A percentile compares a stretch with the other conserved stretches of the same genome.
Evolutionary conservation across 2,888 invertebrate species (phyloP).

Genomic region (Alcis repandata): DNA sequence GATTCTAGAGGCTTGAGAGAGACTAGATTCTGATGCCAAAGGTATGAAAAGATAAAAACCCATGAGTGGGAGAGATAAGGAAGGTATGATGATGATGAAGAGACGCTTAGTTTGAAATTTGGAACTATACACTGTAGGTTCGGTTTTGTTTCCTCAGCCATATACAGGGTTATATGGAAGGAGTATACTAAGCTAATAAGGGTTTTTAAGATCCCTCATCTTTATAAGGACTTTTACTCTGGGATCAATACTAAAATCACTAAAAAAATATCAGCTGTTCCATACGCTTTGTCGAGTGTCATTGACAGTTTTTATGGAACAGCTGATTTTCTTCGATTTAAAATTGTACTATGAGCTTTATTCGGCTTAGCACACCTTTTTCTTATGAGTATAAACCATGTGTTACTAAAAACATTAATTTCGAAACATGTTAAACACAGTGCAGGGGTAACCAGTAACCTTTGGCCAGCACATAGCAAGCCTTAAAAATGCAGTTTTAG

Average conservation of each 20-base stretch:
- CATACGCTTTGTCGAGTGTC: too few relatives aligned
- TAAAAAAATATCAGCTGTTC: too few relatives aligned
- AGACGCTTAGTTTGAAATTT: background rate
- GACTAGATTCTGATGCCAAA: background rate
- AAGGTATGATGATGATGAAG: background rate
- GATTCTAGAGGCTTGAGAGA: background rate
- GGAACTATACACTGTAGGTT: background rate
- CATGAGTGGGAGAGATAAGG: background rate
- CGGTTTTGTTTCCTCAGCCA: background rate
- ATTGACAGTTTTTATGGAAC: too few relatives aligned
- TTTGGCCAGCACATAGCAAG: constrained; percentile 14
- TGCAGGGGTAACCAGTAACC: constrained; percentile 13
- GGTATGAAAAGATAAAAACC: background rate
- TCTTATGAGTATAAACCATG: too few relatives aligned
- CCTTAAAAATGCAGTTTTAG: constrained; percentile 17
- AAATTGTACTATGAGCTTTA: too few relatives aligned
- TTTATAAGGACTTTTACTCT: too few relatives aligned
- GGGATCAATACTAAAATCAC: too few relatives aligned
- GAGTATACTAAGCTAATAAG: too few relatives aligned
- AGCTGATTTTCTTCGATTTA: too few relatives aligned
- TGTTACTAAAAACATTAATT: constrained; percentile 6
- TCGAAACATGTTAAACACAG: background rate
- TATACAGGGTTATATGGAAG: too few relatives aligned
- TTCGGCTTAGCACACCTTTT: too few relatives aligned
- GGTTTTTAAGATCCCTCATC: too few relatives aligned